Base-by-base conservation (phyloP, 2,888 invertebrate species). In the Griposia aprilina region DNA sequence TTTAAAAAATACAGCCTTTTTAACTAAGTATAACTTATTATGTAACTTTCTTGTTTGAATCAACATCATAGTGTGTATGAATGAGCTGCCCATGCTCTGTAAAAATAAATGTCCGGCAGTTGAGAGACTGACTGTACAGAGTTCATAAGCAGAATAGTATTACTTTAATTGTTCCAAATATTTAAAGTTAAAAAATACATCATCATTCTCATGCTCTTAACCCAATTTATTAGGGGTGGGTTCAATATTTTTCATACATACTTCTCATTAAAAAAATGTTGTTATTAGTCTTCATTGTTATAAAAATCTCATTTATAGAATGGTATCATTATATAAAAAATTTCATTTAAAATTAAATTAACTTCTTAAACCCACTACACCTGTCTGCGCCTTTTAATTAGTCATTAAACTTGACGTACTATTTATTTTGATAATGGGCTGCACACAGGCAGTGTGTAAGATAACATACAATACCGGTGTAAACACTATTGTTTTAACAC, bases 401-500 rank as follows among this genome's bases (percentile, higher is more conserved):
- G 20, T 23, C 15, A 59, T 70, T 36, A 57, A 60, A 69, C 30
- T 62, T 30, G 17, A 55, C 55, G 45, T 55, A n/a, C 13, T 63
- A 57, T 63, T 63, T 57, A 71, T 26, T 36, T 30, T 63, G 23
- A 30, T 57, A 41, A 80, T 57, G 41, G 17, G n/a, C 48, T 69
- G 30, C 17, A 48, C 6, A 63, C 20, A 0, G 5, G 20, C 50
- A 62, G 41, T 71, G 30, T 17, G 7, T 63, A 30, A 17, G 80
- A 72, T 80, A 50, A 69, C n/a, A 30, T 30, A 17, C 57, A 36
- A 17, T 36, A 30, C 36, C 0, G 66, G 26, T n/a, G 23, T 45
- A 69, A 80, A 80, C 52, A 20, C 55, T 10, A 71, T 62, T 48
- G n/a, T 78, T 66, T 26, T 17, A 23, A 41, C n/a, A 68, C 65